Percentiles rank a stretch among this genome's conserved stretches.
These are phyloP conservation scores for Choristoneura fumiferana DNA, from an alignment of 1,140 invertebrate genomes.

Conservation along the genomic window DNA sequence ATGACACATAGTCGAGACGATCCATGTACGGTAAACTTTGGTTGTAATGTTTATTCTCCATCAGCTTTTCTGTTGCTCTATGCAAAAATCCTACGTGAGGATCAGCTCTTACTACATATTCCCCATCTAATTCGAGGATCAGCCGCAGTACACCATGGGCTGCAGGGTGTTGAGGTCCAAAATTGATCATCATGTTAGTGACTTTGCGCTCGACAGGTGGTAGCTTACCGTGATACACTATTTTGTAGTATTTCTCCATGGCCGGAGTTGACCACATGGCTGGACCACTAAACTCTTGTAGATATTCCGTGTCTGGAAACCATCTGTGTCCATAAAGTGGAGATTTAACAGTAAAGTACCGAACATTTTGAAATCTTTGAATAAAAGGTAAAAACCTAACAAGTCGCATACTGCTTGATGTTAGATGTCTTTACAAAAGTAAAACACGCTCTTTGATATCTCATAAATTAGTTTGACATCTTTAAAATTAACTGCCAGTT, in stretches of 20 bases:
- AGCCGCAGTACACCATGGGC: constrained; percentile 98
- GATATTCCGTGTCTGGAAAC: constrained; percentile 76
- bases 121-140: constrained; percentile 95
- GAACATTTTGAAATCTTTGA: constrained; percentile 14
- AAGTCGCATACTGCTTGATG: not conserved
- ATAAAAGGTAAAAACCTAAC: constrained; percentile 8
- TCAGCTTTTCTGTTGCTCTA: constrained; percentile 97
- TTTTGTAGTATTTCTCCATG: constrained; percentile 54
- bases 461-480: too few species aligned
- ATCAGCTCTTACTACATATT: constrained; percentile 92
- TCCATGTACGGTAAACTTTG: constrained; percentile 99
- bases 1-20: constrained; percentile 98
- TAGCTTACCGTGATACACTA: constrained; percentile 47
- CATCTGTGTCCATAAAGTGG: constrained; percentile 52
- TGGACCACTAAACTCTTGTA: constrained; percentile 79
- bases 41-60: constrained; percentile 98
- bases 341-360: constrained; percentile 31
- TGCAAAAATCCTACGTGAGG: constrained; percentile 99
- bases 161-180: constrained; percentile 99
- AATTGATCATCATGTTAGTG: constrained; percentile 93
- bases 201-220: constrained; percentile 82
- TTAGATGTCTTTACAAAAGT: too few species aligned
- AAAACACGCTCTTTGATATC: too few species aligned
- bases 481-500: too few species aligned
- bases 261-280: constrained; percentile 78